Evolutionary conservation across 2,113 vertebrate species (phyloP), one percentile per base, ranked within the genome.

Genomic region (Tympanuchus pallidicinctus): DNA sequence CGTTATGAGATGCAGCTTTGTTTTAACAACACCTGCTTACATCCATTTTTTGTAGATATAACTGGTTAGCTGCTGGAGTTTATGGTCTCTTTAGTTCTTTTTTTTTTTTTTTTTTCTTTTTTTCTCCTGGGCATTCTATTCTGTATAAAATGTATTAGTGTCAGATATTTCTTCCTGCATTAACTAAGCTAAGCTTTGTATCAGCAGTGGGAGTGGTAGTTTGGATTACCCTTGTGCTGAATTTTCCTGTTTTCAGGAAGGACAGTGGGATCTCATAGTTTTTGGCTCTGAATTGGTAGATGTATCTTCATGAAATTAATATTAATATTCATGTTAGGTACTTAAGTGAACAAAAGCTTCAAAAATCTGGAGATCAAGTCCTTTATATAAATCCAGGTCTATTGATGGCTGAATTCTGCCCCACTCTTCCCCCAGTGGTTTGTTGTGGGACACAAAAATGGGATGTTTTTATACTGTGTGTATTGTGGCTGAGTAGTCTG

Each of bases 181-280:
- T 0, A 6, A 3, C 4, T 69, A 74, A 72, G 74, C 0, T 0
- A 71, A 72, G 74, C 0, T 0, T 59, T 20, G 1, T 18, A 11
- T 86, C 24, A 20, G 56, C 32, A 42, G 42, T 52, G 74, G 61
- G 59, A 83, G 30, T 17, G 59, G 48, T 56, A 32, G 16, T 47
- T 89, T 87, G 81, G 40, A 21, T 82, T 90, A 32, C 75, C 91
- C 12, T 72, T 16, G 8, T 65, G 30, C n/a, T 84, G 63, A 45
- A 86, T 45, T 74, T 75, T 88, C 9, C 34, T 34, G 3, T 60
- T 19, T n/a, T 57, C 56, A n/a, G 54, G 27, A 6, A 83, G 63
- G 36, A 30, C 63, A 64, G 20, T 30, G 73, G 52, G 19, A 75
- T 71, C 40, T 61, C 9, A 0, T 14, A 82, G 40, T 56, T 50